Base-by-base conservation (phyloP, 2,797 vertebrate species). In the Steatocranus sp. region DNA sequence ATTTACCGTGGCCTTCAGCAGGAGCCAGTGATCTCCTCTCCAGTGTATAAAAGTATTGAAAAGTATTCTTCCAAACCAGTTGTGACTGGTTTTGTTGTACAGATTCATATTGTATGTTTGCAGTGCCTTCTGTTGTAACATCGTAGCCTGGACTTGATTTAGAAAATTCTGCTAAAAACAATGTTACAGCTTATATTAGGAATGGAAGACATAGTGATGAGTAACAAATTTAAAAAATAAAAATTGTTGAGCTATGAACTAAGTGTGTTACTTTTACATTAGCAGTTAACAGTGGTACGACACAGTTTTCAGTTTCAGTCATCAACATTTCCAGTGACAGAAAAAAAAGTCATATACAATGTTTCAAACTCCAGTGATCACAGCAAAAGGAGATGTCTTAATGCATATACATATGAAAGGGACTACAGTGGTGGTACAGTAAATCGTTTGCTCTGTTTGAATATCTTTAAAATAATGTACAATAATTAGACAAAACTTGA, bases 401-500 rank as follows among this genome's bases (percentile, higher is more conserved):
- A 88, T 88, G 83, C 83, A 92, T 82, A 66, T 81, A 85, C 70
- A 91, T 68, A 75, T 63, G 36, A 76, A 84, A 78, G 58, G 20
- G 46, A 83, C 86, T 82, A 86, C 61, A 89, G 78, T 76, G 68
- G 87, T 83, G 81, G 80, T 74, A 79, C 78, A 88, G 79, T 66
- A 82, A 79, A 90, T 87, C 82, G 20, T 91, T 90, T 92, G 77
- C 88, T 88, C 63, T 81, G 76, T 83, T 87, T 80, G 76, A 83
- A 88, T 90, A 78, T 86, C 54, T 89, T 91, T 91, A 84, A 92
- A 93, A 93, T 73, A 86, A 90, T 92, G 83, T 92, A 94, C 88
- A 91, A 79, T 87, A 87, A 84, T 79, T 51, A 92, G 75, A 88
- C 30, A 81, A 87, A 91, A 61, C 50, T 54, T 20, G 23, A 78